Conservation (phyloP, 2,888 invertebrate species). For the Thereva unica region DNA sequence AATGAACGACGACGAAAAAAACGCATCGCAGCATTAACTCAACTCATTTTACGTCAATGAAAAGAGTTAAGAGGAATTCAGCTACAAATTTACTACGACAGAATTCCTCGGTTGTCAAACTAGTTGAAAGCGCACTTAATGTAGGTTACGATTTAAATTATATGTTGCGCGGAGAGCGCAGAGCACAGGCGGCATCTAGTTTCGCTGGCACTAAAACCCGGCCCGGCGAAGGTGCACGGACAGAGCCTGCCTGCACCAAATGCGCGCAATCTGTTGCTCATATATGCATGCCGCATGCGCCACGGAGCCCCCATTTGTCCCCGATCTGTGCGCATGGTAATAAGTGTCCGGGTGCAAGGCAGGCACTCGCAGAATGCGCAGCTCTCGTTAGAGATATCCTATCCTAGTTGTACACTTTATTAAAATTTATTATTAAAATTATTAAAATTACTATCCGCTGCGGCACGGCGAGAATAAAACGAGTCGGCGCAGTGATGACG, state of each 20-base stretch:
- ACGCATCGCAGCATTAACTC: too few relatives aligned
- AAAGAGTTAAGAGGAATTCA: too few relatives aligned
- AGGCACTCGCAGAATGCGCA: background rate
- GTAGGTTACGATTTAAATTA: conserved; percentile 34
- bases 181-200: conserved; percentile 9
- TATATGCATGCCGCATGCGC: background rate
- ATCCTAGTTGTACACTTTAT: conserved; percentile 10
- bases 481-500: background rate
- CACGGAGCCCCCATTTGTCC: background rate
- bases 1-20: too few relatives aligned
- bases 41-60: too few relatives aligned
- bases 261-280: background rate
- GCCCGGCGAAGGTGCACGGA: conserved; percentile 5
- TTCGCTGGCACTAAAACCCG: conserved; percentile 9
- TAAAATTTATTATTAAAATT: conserved; percentile 32
- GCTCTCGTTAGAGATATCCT: conserved; percentile 13
- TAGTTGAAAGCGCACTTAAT: conserved; percentile 31
- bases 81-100: too few relatives aligned
- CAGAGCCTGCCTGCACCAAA: background rate
- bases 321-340: conserved; percentile 4
- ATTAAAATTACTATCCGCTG: conserved; percentile 30
- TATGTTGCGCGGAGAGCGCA: background rate
- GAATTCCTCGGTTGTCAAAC: conserved; percentile 12
- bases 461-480: conserved; percentile 22
- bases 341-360: background rate